phyloP scores from a whole-genome alignment of 2,797 vertebrate genomes.

The Notolabrus celidotus region DNA sequence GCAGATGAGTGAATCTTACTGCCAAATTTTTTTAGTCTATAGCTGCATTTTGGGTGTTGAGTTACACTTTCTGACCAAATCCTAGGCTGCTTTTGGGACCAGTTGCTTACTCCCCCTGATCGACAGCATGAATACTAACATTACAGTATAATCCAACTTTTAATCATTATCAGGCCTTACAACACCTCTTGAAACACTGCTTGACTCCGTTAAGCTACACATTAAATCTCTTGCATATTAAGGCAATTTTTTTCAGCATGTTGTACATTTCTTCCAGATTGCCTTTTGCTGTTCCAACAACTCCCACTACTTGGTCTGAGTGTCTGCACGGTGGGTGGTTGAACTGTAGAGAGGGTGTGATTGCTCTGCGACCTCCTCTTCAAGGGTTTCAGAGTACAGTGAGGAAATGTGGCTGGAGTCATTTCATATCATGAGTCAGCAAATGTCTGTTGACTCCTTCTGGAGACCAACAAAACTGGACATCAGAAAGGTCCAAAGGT shows the following conservation, averaged over 20 bases:
- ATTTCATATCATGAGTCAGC: background rate
- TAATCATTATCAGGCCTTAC: background rate
- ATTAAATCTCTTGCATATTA: slow-evolving; percentile 14
- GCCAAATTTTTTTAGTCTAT: too few relatives aligned
- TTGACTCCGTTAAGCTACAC: slow-evolving; percentile 5
- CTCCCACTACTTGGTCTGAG: slow-evolving; percentile 24
- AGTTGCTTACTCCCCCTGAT: too few relatives aligned
- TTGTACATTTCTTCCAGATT: slow-evolving; percentile 10
- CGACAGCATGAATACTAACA: background rate
- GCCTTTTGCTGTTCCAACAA: slow-evolving; percentile 26
- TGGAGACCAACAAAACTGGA: background rate
- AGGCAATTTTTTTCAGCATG: slow-evolving; percentile 8
- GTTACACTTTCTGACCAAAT: too few relatives aligned
- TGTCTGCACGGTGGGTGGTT: slow-evolving; percentile 33
- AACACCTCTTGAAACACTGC: too few relatives aligned
- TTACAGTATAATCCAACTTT: background rate
- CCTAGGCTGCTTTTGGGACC: too few relatives aligned
- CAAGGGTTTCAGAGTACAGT: slow-evolving; percentile 13
- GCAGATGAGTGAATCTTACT: too few relatives aligned
- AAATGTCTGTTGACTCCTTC: slow-evolving; percentile 12
- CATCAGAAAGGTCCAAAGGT: background rate
- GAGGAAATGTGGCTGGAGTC: slow-evolving; percentile 7
- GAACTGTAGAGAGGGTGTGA: slow-evolving; percentile 9
- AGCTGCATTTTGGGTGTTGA: too few relatives aligned
- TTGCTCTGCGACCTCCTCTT: slow-evolving; percentile 18